Evolutionary conservation across 2,888 invertebrate genomes (phyloP), one percentile per base, ranked within the genome.

Genomic region (Mesorhabditis spiculigera): DNA sequence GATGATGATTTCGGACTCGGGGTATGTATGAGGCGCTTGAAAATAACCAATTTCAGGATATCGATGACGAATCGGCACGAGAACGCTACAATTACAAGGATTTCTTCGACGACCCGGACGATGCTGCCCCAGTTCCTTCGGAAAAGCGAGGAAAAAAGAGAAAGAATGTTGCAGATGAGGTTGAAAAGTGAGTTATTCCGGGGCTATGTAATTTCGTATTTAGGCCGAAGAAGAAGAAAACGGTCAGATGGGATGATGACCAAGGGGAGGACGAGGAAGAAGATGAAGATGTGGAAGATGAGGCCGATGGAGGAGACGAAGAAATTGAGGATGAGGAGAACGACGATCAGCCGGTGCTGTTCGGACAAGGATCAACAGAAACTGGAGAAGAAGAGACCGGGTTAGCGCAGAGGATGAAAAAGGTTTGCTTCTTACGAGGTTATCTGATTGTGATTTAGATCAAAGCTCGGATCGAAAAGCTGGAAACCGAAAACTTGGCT

Each of bases 401-500:
- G 13, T 41, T 43, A 16, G 10, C 13, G 66, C 8, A 4, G 10
- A 8, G 4, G 10, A 28, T 4, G 63, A 63, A 63, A 63, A 16
- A 16, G 63, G n/a, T 63, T 28, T 28, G 28, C 28, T 28, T 28
- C 1, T 28, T 28, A 28, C 28, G 28, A 28, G 28, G 28, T 28
- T 28, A 28, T 28, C 3, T 28, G 28, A 28, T 28, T 28, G 28
- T 28, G 13, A 62, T 72, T 44, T 63, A 87, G 86, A 73, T 88
- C 70, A 82, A 83, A 71, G 82, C 86, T 68, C 84, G 85, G 74
- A 88, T 88, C 45, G 73, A 82, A 10, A 82, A 86, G 62, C 78
- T 88, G 75, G 89, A 89, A 78, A 86, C 87, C 64, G 85, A 84
- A 61, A 87, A 86, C 76, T 84, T 96, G 45, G 89, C 90, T 10